Evolutionary conservation across 1,140 invertebrate genomes (phyloP).

Genomic region (Euwallacea fornicatus): DNA sequence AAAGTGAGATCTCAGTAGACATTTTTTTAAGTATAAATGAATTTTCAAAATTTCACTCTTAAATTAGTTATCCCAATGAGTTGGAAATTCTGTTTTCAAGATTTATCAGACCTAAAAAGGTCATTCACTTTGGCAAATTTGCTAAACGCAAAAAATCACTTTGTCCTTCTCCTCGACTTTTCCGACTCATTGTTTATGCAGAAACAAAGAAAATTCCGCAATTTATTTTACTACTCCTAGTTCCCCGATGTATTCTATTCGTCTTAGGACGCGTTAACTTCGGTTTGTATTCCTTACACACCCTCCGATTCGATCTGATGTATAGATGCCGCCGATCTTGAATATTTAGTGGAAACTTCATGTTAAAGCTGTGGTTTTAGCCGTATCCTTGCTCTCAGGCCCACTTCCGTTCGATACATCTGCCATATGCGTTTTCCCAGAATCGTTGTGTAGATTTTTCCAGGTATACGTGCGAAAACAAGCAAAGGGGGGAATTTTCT

Average conservation of each 20-base stretch:
- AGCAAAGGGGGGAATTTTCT: conserved; percentile 28
- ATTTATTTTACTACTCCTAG: conserved; percentile 38
- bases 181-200: conserved; percentile 36
- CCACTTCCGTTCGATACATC: conserved; percentile 36
- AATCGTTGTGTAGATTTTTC: conserved; percentile 36
- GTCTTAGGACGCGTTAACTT: conserved; percentile 33
- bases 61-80: too few relatives aligned
- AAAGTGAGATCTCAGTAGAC: too few relatives aligned
- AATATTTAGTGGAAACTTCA: conserved; percentile 41
- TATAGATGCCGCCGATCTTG: conserved; percentile 40
- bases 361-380: conserved; percentile 41
- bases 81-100: too few relatives aligned
- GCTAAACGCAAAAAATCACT: too few relatives aligned
- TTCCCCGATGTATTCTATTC: conserved; percentile 36
- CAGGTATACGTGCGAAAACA: conserved; percentile 38
- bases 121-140: too few relatives aligned
- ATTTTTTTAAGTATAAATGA: too few relatives aligned
- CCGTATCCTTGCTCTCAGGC: conserved; percentile 31
- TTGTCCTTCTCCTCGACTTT: conserved; percentile 12
- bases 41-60: too few relatives aligned
- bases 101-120: too few relatives aligned
- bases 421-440: conserved; percentile 38
- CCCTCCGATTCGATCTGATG: conserved; percentile 37
- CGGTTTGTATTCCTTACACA: conserved; percentile 38
- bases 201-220: conserved; percentile 33